These are phyloP conservation scores for Coregonus ussuriensis DNA, from an alignment of 2,797 vertebrate genomes.

Conservation along the genomic window DNA sequence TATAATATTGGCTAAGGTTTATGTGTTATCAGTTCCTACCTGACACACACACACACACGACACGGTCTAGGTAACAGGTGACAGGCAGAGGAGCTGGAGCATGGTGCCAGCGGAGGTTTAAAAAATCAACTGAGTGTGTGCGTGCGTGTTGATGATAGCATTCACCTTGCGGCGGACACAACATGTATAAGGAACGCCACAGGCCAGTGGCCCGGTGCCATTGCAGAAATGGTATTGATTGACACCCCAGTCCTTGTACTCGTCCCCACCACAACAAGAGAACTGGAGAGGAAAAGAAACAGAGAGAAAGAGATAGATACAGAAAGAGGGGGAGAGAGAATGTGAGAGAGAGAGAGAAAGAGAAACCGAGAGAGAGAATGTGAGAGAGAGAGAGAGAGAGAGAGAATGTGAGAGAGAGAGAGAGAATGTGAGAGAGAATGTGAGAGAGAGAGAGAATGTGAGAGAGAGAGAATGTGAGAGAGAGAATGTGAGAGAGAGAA, in stretches of 20 bases:
- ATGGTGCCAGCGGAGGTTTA: neutral
- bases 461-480: neutral
- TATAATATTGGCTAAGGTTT: too few species aligned
- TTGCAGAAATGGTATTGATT: constrained; percentile 91
- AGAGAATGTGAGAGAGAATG: neutral
- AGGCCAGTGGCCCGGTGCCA: constrained; percentile 82
- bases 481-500: neutral
- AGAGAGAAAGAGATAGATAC: too few species aligned
- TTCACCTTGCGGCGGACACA: constrained; percentile 76
- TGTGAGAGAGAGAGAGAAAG: neutral
- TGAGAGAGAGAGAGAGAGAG: neutral
- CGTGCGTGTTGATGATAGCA: constrained; percentile 1
- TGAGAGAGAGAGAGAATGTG: neutral
- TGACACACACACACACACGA: neutral
- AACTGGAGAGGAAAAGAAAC: constrained; percentile 70
- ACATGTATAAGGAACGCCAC: constrained; percentile 90
- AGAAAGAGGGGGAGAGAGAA: too few species aligned
- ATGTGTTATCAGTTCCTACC: neutral
- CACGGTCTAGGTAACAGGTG: neutral
- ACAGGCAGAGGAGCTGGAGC: neutral
- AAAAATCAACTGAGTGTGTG: neutral
- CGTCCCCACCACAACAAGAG: constrained; percentile 89
- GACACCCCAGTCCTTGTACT: constrained; percentile 87
- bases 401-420: neutral
- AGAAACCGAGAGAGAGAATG: neutral